Evolutionary conservation across 1,140 invertebrate genomes (phyloP).

Genomic region (Zophobas morio): DNA sequence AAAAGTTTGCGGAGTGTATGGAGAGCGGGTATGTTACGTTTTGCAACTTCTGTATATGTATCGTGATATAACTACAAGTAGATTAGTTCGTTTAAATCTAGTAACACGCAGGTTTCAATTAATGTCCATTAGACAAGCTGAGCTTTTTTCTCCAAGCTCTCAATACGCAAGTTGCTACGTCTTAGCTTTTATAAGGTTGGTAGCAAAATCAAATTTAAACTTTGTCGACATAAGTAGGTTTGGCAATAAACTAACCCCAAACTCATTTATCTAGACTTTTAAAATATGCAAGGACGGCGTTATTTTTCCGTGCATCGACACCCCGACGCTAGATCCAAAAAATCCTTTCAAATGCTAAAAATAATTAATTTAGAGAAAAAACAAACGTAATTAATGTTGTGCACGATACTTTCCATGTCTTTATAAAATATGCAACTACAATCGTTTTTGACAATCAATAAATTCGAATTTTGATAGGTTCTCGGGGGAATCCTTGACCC

Average conservation of each 20-base stretch:
- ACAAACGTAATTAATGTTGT: conserved; percentile 23
- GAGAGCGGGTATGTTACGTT: no score
- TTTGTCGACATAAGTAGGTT: not conserved
- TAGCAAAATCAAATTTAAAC: not conserved
- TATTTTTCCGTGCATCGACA: no score
- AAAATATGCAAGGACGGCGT: not conserved
- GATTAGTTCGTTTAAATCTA: no score
- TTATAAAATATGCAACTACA: conserved; percentile 24
- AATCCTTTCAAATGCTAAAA: conserved; percentile 10
- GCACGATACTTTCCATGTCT: conserved; percentile 28
- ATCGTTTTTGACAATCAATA: conserved; percentile 32
- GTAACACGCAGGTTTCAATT: no score
- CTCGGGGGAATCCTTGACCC: conserved; percentile 14
- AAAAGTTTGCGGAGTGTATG: no score
- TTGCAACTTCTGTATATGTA: no score
- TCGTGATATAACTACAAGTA: no score
- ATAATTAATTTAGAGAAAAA: conserved; percentile 22
- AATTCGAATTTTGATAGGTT: conserved; percentile 34
- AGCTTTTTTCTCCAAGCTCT: no score
- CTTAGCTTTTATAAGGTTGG: not conserved
- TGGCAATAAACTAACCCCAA: not conserved
- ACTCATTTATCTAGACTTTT: not conserved
- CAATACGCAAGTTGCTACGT: not conserved
- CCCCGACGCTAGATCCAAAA: not conserved
- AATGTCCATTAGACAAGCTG: no score